Conservation (phyloP, 2,888 invertebrate species). For the Aphidius colemani region DNA sequence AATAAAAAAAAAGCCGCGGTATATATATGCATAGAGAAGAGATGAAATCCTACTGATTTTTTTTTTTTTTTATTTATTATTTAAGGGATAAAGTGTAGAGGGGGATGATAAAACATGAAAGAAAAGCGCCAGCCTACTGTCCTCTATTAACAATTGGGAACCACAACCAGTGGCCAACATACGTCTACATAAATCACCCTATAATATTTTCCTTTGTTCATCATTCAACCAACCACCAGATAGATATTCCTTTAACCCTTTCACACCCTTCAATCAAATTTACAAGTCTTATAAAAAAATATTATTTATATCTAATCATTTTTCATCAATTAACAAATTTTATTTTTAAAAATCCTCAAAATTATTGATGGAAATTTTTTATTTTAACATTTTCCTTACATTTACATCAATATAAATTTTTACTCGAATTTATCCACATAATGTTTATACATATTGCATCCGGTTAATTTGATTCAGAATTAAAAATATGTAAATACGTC, state of each 20-base stretch:
- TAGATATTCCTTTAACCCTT: conserved; percentile 32
- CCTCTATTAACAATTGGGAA: conserved; percentile 40
- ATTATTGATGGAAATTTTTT: too few species aligned
- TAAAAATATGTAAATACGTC: too few species aligned
- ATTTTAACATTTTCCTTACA: too few species aligned
- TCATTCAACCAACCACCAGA: conserved; percentile 40
- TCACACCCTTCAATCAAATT: not conserved
- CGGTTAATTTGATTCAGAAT: too few species aligned
- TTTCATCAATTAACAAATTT: too few species aligned
- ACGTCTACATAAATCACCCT: conserved; percentile 40
- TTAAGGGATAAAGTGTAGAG: conserved; percentile 6
- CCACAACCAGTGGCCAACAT: conserved; percentile 53
- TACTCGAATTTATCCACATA: too few species aligned
- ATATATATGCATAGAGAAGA: conserved; percentile 30
- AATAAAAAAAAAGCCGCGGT: conserved; percentile 21
- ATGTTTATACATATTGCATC: too few species aligned
- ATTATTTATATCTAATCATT: too few species aligned
- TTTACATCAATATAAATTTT: too few species aligned
- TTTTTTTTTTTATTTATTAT: too few species aligned
- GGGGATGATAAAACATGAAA: conserved; percentile 39
- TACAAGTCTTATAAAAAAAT: not conserved
- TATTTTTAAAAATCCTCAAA: too few species aligned
- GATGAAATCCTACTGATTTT: conserved; percentile 15
- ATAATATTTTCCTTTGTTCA: conserved; percentile 42
- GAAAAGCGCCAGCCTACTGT: conserved; percentile 50